These are phyloP conservation scores for Acyrthosiphon pisum DNA, from an alignment of 1,140 invertebrate species.

Conservation along the genomic window DNA sequence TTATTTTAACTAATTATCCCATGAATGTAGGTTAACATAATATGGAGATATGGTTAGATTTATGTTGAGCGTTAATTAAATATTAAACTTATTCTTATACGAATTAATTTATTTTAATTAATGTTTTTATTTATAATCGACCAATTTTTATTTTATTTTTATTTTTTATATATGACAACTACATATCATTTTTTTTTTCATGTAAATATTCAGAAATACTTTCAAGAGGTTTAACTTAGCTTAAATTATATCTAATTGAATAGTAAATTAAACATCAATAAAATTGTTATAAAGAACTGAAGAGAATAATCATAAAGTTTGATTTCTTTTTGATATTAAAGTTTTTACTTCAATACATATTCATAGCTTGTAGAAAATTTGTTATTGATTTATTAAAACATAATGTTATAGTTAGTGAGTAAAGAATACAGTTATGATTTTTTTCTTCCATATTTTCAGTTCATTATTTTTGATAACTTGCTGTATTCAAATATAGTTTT, in stretches of 20 bases:
- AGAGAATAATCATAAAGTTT: neutral
- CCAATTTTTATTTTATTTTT: neutral
- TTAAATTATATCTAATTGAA: neutral
- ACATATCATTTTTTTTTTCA: conserved; percentile 37
- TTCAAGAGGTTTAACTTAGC: neutral
- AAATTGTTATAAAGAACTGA: neutral
- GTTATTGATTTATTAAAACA: conserved; percentile 29
- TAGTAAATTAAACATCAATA: neutral
- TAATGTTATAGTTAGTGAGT: neutral
- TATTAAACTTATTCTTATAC: conserved; percentile 10
- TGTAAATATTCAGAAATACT: neutral
- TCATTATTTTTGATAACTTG: neutral
- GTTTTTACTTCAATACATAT: neutral
- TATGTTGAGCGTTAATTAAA: neutral
- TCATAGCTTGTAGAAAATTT: neutral
- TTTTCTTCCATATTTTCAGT: neutral
- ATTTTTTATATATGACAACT: neutral
- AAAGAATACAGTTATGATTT: neutral
- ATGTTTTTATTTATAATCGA: neutral
- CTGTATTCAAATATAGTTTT: neutral
- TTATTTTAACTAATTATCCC: neutral
- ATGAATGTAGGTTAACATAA: neutral
- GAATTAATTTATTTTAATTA: conserved; percentile 12
- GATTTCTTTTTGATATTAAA: neutral
- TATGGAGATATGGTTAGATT: neutral